Base-by-base conservation (phyloP, 2,797 vertebrate species). In the Malurus splendens region DNA sequence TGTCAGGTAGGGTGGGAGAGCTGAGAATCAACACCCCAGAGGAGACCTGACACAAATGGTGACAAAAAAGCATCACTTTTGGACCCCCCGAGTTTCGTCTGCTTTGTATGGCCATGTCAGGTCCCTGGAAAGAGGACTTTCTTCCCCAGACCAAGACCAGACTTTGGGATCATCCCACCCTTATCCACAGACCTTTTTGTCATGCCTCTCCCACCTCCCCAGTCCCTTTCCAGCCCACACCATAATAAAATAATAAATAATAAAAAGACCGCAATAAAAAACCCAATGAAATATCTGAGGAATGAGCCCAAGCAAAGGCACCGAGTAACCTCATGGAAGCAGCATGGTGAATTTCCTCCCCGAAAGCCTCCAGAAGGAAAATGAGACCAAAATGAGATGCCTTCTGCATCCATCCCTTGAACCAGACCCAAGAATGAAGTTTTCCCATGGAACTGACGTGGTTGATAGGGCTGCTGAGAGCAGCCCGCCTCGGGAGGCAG, bases 41-140 rank as follows among this genome's bases (percentile, higher is more conserved):
- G 62, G 1, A 4, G 38, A 59, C 39, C 74, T 90, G 60, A 61
- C 41, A 61, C 28, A 44, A 56, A 24, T 0, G 1, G 28, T 13
- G 52, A 42, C 48, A 54, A 33, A 77, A 32, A 45, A 18, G 13
- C 28, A 73, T 59, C 3, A 0, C 47, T 86, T 86, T 55, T 0
- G 0, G 36, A 36, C 24, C n/a, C 18, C 18, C 2, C 1, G 0
- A 2, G 30, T 36, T 24, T 36, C 20, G 72, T 15, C 30, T 82
- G 42, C 39, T 81, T 45, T 27, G 1, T 45, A 24, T 3, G 15
- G 60, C 11, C 0, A 0, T 13, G 6, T 3, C 4, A 0, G 4
- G 20, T 33, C 18, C 30, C 36, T 54, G n/a, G 13, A 39, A 70
- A 32, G 20, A 90, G 12, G 19, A 14, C 4, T 55, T 23, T 22